phyloP scores from a whole-genome alignment of 1,140 invertebrate species.

The Asobara japonica region DNA sequence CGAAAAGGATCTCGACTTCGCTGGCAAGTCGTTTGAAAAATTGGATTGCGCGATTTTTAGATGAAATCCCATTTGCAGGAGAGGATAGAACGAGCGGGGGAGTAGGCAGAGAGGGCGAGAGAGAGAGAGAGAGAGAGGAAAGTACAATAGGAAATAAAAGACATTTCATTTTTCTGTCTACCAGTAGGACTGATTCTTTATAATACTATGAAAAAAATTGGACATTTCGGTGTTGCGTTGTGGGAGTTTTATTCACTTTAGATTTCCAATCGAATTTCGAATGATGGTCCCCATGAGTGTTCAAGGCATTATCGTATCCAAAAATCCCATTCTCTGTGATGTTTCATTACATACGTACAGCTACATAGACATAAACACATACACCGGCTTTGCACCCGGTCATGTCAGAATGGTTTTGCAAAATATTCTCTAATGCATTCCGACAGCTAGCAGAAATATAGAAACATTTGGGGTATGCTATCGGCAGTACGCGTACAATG shows the following conservation, averaged over 20 bases:
- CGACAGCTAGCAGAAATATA: no score
- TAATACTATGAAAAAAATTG: neutral
- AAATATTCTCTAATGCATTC: no score
- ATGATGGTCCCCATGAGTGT: no score
- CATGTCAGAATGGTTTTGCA: no score
- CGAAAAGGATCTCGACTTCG: neutral
- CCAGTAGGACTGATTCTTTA: neutral
- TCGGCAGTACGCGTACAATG: no score
- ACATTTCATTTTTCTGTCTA: neutral
- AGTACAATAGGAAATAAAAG: neutral
- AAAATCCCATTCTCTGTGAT: no score
- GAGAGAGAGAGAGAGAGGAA: neutral
- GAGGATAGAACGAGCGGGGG: neutral
- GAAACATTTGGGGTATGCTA: no score
- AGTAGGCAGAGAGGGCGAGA: neutral
- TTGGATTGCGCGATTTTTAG: constrained; percentile 14
- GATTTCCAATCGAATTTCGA: neutral
- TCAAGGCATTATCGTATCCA: no score
- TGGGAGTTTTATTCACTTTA: neutral
- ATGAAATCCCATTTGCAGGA: constrained; percentile 21
- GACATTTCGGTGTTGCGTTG: neutral
- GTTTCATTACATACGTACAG: no score
- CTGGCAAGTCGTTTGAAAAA: constrained; percentile 7
- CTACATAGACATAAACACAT: no score
- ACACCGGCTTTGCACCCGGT: no score